Evolutionary conservation across 2,888 invertebrate genomes (phyloP), one percentile per base, ranked within the genome.

Genomic region (Coelinius sp.): DNA sequence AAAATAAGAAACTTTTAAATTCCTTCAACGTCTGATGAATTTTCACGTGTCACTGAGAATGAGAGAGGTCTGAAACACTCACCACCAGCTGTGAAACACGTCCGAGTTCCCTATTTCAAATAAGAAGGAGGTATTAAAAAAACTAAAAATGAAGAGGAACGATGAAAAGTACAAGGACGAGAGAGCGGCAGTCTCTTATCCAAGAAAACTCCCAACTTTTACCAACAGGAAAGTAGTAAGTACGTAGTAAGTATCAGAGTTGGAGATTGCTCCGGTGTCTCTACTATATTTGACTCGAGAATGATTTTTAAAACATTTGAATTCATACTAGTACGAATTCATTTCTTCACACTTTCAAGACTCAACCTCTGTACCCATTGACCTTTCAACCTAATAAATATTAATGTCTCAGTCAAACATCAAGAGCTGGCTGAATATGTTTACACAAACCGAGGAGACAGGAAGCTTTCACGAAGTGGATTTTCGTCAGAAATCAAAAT

Each of bases 11-110:
- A 44, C 44, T 44, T 24, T 24, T 62, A 38, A 62, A 31, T 41
- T 35, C 24, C 20, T 59, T 10, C 12, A 35, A 20, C 3, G 46
- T 8, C 20, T 35, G 41, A 63, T 63, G 63, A 63, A 63, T 38
- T 63, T n/a, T 63, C 41, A 63, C 63, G 63, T 63, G 41, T 38
- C 63, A 63, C 41, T 24, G 63, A 41, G 41, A 41, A 63, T 38
- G 46, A 44, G n/a, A 20, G 49, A 66, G 22, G 46, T 49, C 46
- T 49, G 7, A 49, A 59, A 35, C 20, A 35, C 20, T 31, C 35
- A 35, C 59, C 31, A 59, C 17, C 59, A 59, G 59, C 59, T 59
- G 59, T 59, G 59, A 31, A 59, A 31, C 59, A 59, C 59, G 35
- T 59, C 27, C 25, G 24, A 59, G 31, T 59, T 59, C 10, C 20